Percentiles rank a stretch among this genome's conserved stretches.
phyloP scores from a whole-genome alignment of 2,888 invertebrate species.

The Ochropacha duplaris region DNA sequence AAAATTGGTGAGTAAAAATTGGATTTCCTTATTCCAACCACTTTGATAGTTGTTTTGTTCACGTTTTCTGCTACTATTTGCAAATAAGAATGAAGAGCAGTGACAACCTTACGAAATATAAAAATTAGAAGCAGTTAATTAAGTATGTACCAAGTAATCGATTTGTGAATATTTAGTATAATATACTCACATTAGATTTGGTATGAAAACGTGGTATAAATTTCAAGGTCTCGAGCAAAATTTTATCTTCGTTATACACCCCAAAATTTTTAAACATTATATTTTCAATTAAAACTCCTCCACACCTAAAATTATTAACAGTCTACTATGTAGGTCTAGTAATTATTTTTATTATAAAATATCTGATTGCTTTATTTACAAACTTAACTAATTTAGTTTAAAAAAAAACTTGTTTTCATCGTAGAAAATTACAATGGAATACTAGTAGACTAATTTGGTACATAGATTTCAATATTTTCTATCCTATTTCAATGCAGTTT shows the following conservation, averaged over 20 bases:
- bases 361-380: too few relatives aligned
- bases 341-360: too few relatives aligned
- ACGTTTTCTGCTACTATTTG: too few relatives aligned
- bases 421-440: too few relatives aligned
- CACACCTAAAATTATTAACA: slow-evolving; percentile 42
- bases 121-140: slow-evolving; percentile 7
- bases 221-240: slow-evolving; percentile 18
- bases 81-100: too few relatives aligned
- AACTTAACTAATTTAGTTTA: too few relatives aligned
- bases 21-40: slow-evolving; percentile 33
- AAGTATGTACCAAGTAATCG: too few relatives aligned
- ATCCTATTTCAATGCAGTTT: too few relatives aligned
- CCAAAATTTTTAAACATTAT: slow-evolving; percentile 38
- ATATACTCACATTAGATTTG: slow-evolving; percentile 35
- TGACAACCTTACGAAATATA: slow-evolving; percentile 20
- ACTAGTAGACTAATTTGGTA: too few relatives aligned
- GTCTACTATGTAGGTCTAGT: neutral
- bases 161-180: neutral
- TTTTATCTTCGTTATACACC: slow-evolving; percentile 10
- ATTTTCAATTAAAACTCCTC: slow-evolving; percentile 45
- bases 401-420: too few relatives aligned
- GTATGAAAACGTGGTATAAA: slow-evolving; percentile 38
- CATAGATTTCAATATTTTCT: too few relatives aligned
- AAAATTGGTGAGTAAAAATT: neutral
- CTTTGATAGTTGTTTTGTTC: too few relatives aligned